A percentile compares a stretch with the other conserved stretches of the same genome.
phyloP scores from a whole-genome alignment of 2,113 vertebrate species.

The Poecile atricapillus region DNA sequence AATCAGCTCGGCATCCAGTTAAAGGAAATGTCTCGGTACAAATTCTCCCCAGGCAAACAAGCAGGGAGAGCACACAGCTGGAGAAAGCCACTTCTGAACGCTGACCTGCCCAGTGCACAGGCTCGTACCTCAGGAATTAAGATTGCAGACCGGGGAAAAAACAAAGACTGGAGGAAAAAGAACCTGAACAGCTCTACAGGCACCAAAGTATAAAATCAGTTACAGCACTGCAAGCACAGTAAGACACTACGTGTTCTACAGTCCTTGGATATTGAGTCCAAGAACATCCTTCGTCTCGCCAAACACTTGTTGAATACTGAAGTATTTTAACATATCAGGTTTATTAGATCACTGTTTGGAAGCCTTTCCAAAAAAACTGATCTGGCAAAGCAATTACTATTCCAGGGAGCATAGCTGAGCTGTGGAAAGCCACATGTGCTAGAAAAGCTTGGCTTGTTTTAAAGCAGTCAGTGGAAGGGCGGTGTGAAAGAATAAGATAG shows the following conservation, averaged over 20 bases:
- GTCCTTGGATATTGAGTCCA: background rate
- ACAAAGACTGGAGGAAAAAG: background rate
- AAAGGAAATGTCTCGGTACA: background rate
- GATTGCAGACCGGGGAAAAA: accelerated
- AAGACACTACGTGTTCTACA: slow-evolving; percentile 9
- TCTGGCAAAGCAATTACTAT: slow-evolving; percentile 47
- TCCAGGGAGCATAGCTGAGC: background rate
- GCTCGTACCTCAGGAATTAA: background rate
- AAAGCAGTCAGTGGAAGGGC: background rate
- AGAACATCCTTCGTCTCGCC: slow-evolving; percentile 44
- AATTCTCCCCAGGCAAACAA: background rate
- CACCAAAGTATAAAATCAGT: background rate
- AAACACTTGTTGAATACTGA: slow-evolving; percentile 50
- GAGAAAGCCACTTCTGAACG: background rate
- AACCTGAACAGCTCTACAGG: background rate
- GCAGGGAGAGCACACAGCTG: background rate
- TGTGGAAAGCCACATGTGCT: background rate
- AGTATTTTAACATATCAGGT: slow-evolving; percentile 44
- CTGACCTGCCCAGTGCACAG: background rate
- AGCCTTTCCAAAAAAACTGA: slow-evolving; percentile 7
- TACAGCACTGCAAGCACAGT: background rate
- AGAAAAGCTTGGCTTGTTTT: background rate
- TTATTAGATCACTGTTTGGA: slow-evolving; percentile 49
- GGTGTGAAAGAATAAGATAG: background rate
- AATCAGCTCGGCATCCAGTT: background rate